Evolutionary conservation across 2,113 vertebrate genomes (phyloP).

Genomic region (Ptyas mucosa): DNA sequence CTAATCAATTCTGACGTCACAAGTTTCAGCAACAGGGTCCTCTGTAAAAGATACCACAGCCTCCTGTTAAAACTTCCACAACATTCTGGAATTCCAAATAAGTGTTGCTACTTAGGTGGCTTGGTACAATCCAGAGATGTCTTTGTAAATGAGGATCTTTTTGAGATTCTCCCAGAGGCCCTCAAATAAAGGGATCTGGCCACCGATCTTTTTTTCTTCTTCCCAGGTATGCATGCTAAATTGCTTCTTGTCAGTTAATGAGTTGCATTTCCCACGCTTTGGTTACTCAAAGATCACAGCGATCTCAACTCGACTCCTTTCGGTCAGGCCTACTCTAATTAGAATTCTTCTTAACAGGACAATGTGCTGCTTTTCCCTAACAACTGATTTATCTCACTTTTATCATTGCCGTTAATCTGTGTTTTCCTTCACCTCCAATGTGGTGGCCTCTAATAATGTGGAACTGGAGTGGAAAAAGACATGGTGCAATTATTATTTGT

Average conservation of each 20-base stretch:
- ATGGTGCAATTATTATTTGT: neutral
- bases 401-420: neutral
- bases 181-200: neutral
- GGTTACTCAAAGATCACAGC: neutral
- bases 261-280: neutral
- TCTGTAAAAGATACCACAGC: neutral
- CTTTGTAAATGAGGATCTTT: neutral
- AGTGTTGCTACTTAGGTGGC: neutral
- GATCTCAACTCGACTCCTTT: neutral
- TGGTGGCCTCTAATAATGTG: neutral
- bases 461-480: neutral
- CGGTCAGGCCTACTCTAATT: neutral
- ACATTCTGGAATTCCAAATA: constrained; percentile 8
- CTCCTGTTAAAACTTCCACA: neutral
- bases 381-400: neutral
- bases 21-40: neutral
- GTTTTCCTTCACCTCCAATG: neutral
- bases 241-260: neutral
- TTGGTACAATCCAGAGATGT: neutral
- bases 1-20: neutral
- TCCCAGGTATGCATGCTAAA: neutral
- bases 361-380: neutral
- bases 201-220: accelerated
- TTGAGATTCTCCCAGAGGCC: neutral
- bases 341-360: neutral